Evolutionary conservation across 1,140 invertebrate species (phyloP).

Genomic region (Oedothorax gibbosus): DNA sequence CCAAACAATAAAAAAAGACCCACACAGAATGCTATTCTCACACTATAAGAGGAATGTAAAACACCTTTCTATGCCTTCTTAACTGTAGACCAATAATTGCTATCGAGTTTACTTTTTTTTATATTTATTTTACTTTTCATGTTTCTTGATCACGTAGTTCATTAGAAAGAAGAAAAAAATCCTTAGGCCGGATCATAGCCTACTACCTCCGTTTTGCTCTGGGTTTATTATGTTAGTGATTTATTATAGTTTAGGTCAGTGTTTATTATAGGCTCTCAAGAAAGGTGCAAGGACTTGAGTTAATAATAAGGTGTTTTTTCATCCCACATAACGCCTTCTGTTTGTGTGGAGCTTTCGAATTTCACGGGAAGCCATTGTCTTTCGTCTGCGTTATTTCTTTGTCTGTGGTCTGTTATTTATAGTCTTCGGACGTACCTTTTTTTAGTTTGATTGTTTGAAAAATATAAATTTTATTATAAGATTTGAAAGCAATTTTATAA

Average conservation of each 20-base stretch:
- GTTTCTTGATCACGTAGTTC: constrained; percentile 28
- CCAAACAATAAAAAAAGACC: too few species aligned
- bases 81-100: constrained; percentile 7
- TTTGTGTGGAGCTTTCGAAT: background rate
- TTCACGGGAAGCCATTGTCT: too few species aligned
- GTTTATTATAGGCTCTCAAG: constrained; percentile 11
- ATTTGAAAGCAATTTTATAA: too few species aligned
- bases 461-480: too few species aligned
- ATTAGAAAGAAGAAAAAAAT: constrained; percentile 8
- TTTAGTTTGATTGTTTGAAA: too few species aligned
- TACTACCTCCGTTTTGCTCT: background rate
- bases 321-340: constrained; percentile 12
- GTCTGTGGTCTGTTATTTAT: too few species aligned
- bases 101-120: background rate
- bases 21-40: too few species aligned
- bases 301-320: constrained; percentile 26
- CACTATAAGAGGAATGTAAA: too few species aligned
- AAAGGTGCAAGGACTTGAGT: constrained; percentile 21
- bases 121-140: background rate
- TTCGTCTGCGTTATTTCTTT: too few species aligned
- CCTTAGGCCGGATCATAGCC: too few species aligned
- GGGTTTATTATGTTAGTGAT: constrained; percentile 23
- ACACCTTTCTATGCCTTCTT: background rate
- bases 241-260: constrained; percentile 11
- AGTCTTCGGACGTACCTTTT: too few species aligned